Conservation (phyloP, 2,113 vertebrate species). For the Mustela nigripes region DNA sequence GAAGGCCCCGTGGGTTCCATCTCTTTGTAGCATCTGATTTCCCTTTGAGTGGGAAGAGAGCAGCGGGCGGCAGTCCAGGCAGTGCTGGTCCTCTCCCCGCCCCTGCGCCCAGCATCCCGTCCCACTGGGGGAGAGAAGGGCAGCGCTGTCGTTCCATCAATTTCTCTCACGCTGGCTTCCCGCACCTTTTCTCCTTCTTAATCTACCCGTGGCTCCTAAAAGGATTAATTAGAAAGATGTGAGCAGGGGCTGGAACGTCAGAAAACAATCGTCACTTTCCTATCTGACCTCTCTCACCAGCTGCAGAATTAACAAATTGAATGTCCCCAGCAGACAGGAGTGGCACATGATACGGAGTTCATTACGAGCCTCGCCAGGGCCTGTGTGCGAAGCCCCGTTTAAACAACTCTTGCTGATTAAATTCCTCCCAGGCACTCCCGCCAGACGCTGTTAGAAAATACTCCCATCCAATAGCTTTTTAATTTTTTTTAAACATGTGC, state of each 20-base stretch:
- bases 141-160: slow-evolving; percentile 17
- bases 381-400: slow-evolving; percentile 88
- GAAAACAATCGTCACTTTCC: slow-evolving; percentile 92
- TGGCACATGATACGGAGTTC: slow-evolving; percentile 90
- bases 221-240: slow-evolving; percentile 92
- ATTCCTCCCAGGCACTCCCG: slow-evolving; percentile 90
- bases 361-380: slow-evolving; percentile 87
- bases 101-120: neutral
- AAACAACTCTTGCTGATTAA: slow-evolving; percentile 93
- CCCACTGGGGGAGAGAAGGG: neutral
- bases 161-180: slow-evolving; percentile 68
- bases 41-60: neutral
- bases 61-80: neutral
- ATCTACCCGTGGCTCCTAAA: slow-evolving; percentile 89
- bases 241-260: slow-evolving; percentile 90
- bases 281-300: slow-evolving; percentile 92
- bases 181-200: slow-evolving; percentile 82
- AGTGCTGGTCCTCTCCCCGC: neutral
- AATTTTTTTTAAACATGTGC: slow-evolving; percentile 88
- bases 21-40: neutral
- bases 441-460: slow-evolving; percentile 91
- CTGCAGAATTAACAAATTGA: slow-evolving; percentile 93
- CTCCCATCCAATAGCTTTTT: slow-evolving; percentile 87
- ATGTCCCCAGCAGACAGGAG: slow-evolving; percentile 92
- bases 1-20: neutral